A percentile compares a stretch with the other conserved stretches of the same genome.
These are phyloP conservation scores for Hydrotaea diabolus DNA, from an alignment of 2,888 invertebrate species.

Conservation along the genomic window DNA sequence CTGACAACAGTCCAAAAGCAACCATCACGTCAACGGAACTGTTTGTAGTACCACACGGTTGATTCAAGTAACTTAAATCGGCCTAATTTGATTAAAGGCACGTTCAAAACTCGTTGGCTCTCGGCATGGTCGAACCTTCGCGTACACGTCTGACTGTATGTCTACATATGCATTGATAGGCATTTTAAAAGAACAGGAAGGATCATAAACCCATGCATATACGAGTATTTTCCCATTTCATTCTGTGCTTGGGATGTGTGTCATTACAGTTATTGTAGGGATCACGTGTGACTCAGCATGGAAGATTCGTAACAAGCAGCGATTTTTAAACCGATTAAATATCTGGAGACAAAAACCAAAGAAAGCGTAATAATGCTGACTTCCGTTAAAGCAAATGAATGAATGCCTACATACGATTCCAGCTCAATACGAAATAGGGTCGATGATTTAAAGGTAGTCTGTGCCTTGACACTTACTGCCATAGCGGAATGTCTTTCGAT, in stretches of 20 bases:
- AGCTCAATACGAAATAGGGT: no score
- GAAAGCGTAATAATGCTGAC: not conserved
- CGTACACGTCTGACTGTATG: not conserved
- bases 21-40: not conserved
- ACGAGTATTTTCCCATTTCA: not conserved
- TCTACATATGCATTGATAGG: not conserved
- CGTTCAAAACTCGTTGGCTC: not conserved
- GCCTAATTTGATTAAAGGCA: not conserved
- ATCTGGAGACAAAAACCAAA: not conserved
- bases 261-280: not conserved
- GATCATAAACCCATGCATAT: not conserved
- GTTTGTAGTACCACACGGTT: not conserved
- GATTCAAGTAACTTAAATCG: not conserved
- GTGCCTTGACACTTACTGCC: no score
- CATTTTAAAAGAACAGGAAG: not conserved
- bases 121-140: not conserved
- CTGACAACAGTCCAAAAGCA: not conserved
- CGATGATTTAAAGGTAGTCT: no score
- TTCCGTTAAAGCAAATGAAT: not conserved
- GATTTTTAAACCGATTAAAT: constrained; percentile 24
- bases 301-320: not conserved
- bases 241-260: not conserved
- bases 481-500: no score
- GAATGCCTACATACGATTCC: no score
- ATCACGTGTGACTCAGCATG: constrained; percentile 17